Percentiles rank a stretch among this genome's conserved stretches.
phyloP scores from a whole-genome alignment of 1,140 invertebrate species.

The Periplaneta americana region DNA sequence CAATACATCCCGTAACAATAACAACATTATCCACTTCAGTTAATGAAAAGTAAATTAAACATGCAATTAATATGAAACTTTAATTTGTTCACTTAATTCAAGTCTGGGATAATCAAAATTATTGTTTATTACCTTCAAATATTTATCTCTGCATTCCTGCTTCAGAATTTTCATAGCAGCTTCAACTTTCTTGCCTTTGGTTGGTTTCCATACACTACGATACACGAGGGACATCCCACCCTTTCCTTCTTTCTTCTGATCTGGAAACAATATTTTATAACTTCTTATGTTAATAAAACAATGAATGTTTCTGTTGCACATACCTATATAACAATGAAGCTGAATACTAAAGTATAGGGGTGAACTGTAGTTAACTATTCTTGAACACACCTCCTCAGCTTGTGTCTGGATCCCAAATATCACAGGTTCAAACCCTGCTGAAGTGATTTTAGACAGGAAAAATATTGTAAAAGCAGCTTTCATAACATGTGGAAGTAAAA shows the following conservation, averaged over 20 bases:
- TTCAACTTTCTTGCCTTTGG: conserved; percentile 62
- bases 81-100: neutral
- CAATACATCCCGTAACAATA: neutral
- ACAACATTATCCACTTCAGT: neutral
- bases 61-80: neutral
- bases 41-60: neutral
- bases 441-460: too few species aligned
- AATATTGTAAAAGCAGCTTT: too few species aligned
- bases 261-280: conserved; percentile 38
- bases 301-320: neutral
- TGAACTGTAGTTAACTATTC: too few species aligned
- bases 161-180: conserved; percentile 72
- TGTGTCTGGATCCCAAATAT: too few species aligned
- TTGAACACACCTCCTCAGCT: too few species aligned
- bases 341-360: neutral
- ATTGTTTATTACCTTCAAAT: conserved; percentile 47
- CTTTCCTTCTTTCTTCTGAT: conserved; percentile 50
- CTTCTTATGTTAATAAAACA: neutral
- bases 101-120: too few species aligned
- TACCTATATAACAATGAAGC: conserved; percentile 1
- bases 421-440: too few species aligned
- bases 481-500: too few species aligned
- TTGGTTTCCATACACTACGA: conserved; percentile 59
- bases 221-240: conserved; percentile 55
- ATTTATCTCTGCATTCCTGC: conserved; percentile 48